Percentiles rank a stretch among this genome's conserved stretches.
phyloP scores from a whole-genome alignment of 2,797 vertebrate species.

The Cuculus canorus region DNA sequence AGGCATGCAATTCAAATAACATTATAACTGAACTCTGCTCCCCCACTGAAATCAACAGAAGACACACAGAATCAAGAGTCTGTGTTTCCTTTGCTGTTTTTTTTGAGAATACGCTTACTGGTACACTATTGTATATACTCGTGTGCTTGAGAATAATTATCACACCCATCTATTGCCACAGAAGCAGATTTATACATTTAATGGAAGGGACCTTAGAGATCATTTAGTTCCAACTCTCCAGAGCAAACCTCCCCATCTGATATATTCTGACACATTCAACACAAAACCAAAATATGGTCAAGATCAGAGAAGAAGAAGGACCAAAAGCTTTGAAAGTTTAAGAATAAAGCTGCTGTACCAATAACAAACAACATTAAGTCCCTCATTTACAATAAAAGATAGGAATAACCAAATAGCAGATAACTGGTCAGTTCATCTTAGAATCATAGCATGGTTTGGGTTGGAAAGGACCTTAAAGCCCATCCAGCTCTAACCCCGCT shows the following conservation, averaged over 20 bases:
- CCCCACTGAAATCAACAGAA: neutral
- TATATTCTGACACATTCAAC: neutral
- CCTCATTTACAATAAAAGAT: neutral
- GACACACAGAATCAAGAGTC: neutral
- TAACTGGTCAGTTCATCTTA: neutral
- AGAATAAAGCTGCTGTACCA: neutral
- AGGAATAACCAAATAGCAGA: neutral
- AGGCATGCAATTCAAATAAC: accelerated
- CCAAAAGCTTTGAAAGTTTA: neutral
- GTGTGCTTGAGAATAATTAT: neutral
- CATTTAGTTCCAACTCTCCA: too few relatives aligned
- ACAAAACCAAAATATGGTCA: neutral
- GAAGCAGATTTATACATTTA: neutral
- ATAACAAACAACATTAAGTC: neutral
- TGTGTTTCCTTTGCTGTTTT: neutral
- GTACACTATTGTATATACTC: neutral
- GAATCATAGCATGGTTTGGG: too few relatives aligned
- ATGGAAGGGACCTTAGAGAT: neutral
- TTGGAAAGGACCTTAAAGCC: too few relatives aligned
- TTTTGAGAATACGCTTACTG: neutral
- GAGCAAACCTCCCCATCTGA: neutral
- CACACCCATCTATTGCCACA: neutral
- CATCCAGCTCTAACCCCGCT: too few relatives aligned
- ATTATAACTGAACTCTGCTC: neutral
- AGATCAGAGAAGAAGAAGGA: neutral